A percentile compares a stretch with the other conserved stretches of the same genome.
Conservation (phyloP, 2,888 invertebrate species). For the Drepanosiphum platanoidis region DNA sequence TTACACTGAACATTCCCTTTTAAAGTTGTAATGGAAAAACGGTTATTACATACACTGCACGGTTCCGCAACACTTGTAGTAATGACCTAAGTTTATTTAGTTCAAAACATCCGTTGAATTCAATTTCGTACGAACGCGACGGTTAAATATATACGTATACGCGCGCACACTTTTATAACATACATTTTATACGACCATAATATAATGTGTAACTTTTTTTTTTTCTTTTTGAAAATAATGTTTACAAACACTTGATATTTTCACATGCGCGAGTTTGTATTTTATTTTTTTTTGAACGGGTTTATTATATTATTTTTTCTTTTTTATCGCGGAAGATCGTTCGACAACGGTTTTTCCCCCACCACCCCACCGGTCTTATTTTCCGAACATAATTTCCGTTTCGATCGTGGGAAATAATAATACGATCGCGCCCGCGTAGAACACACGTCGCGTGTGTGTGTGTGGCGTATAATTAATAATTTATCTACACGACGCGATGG, state of each 20-base stretch:
- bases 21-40: background rate
- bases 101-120: background rate
- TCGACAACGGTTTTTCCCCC: background rate
- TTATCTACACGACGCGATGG: background rate
- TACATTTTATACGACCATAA: background rate
- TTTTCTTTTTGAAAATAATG: background rate
- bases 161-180: too few relatives aligned
- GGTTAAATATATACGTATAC: background rate
- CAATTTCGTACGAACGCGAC: background rate
- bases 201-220: background rate
- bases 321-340: background rate
- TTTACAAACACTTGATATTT: background rate
- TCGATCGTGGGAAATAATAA: background rate
- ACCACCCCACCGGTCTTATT: too few relatives aligned
- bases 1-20: background rate
- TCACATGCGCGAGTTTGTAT: background rate
- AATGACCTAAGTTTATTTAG: background rate
- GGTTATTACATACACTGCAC: background rate
- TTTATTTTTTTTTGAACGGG: too few relatives aligned
- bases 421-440: background rate
- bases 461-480: conserved; percentile 8
- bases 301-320: background rate
- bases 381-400: conserved; percentile 13
- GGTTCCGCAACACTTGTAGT: background rate
- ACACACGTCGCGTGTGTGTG: background rate